Evolutionary conservation across 2,888 invertebrate genomes (phyloP), one percentile per base, ranked within the genome.

Genomic region (Craniophora ligustri): DNA sequence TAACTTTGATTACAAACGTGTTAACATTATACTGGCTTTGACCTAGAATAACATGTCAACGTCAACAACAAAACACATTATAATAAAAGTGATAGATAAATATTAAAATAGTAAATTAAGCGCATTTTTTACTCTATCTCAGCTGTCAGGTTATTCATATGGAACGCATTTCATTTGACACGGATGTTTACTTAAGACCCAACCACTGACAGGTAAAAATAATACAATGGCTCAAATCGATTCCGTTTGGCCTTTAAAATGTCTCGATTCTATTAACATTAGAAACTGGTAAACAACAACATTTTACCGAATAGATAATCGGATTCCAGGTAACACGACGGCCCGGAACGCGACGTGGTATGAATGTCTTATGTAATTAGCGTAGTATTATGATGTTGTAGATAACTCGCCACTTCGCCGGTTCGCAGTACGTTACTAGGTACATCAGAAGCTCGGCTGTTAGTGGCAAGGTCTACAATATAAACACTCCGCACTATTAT

Each of bases 311-410:
- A 53, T 59, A 62, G 41, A 58, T 44, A 59, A 50, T 62, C 44
- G 44, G 58, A 42, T 63, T 67, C 59, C 65, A 73, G 67, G 67
- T 51, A 74, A 60, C 67, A 41, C 56, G 28, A 55, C 58, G 72
- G 67, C 66, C 32, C 53, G 59, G 54, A 28, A 18, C 18, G 30
- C 28, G 66, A 77, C 84, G 80, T 82, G 84, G 60, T 41, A 49
- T 40, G 80, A 79, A 82, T 83, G 60, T 66, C 64, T 78, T 76
- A 78, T 71, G 73, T 81, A 79, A 84, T 81, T 79, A 79, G 73
- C 64, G 59, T 68, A 53, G 41, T 78, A 67, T 78, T 76, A 78
- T 67, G 78, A 76, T 81, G 67, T 68, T 50, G 55, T 56, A 67
- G 78, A 81, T 80, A 80, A 76, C 54, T 55, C 56, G 49, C 49